Percentiles rank a stretch among this genome's conserved stretches.
Conservation (phyloP, 2,113 vertebrate species). For the Clarias magur region DNA sequence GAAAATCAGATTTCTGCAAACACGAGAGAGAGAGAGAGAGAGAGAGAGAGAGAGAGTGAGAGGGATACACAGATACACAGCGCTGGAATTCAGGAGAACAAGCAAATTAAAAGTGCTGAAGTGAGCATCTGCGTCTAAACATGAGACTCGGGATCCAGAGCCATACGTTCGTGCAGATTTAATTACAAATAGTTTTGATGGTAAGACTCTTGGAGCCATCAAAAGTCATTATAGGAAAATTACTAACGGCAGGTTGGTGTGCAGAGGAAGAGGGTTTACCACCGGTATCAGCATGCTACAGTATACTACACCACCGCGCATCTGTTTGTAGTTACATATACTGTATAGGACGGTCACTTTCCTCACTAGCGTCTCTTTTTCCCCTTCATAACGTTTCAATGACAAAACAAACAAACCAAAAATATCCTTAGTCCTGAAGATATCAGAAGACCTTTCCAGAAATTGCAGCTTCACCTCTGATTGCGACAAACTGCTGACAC, state of each 20-base stretch:
- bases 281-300: no score
- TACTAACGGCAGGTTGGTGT: background rate
- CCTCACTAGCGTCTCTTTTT: background rate
- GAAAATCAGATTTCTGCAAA: constrained; percentile 1
- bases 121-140: background rate
- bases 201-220: background rate
- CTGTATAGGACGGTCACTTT: no score
- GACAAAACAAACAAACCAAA: background rate
- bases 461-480: background rate
- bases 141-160: background rate
- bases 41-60: background rate
- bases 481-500: background rate
- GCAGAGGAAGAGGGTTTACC: background rate
- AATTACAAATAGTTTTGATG: background rate
- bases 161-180: background rate
- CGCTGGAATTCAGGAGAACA: background rate
- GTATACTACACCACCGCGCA: no score
- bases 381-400: background rate
- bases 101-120: background rate
- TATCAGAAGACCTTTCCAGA: background rate
- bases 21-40: background rate
- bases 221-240: background rate
- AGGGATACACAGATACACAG: background rate
- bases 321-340: no score
- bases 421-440: background rate